A percentile compares a stretch with the other conserved stretches of the same genome.
These are phyloP conservation scores for Orbicella faveolata DNA, from an alignment of 64 coral and sea anemone genomes.

Conservation along the genomic window DNA sequence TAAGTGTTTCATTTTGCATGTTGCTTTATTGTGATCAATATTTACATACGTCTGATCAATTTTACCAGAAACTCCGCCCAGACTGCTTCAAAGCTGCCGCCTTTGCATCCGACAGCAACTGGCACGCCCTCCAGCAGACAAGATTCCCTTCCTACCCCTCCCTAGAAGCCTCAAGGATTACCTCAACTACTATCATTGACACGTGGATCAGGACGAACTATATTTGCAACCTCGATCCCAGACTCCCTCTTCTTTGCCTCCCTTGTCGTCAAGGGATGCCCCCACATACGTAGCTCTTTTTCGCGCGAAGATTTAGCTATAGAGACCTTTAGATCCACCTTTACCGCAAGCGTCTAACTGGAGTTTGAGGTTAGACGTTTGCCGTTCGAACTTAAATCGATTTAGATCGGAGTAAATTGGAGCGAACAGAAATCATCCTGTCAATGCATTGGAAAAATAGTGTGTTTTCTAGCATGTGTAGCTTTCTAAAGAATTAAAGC, in stretches of 20 bases:
- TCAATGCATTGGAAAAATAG: too few relatives aligned
- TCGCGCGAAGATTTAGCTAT: too few relatives aligned
- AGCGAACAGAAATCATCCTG: too few relatives aligned
- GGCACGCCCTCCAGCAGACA: not conserved
- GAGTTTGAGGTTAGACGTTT: too few relatives aligned
- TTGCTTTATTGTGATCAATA: not conserved
- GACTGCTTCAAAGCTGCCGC: slow-evolving; percentile 56
- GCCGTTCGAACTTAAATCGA: too few relatives aligned
- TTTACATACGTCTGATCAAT: not conserved
- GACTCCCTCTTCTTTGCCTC: not conserved
- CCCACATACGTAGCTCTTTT: too few relatives aligned
- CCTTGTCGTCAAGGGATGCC: too few relatives aligned
- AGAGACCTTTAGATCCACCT: too few relatives aligned
- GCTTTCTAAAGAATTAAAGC: too few relatives aligned
- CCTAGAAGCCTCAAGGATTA: slow-evolving; percentile 59
- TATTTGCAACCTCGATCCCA: not conserved
- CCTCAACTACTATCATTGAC: slow-evolving; percentile 34
- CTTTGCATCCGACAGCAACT: slow-evolving; percentile 30
- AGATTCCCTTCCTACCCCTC: slow-evolving; percentile 51
- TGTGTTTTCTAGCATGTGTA: too few relatives aligned
- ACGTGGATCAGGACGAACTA: not conserved
- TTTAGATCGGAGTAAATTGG: too few relatives aligned
- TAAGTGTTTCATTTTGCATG: not conserved
- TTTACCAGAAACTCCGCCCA: slow-evolving; percentile 38
- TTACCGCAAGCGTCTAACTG: too few relatives aligned